Evolutionary conservation across 2,113 vertebrate species (phyloP), one percentile per base, ranked within the genome.

Genomic region (Rhinopithecus roxellana): DNA sequence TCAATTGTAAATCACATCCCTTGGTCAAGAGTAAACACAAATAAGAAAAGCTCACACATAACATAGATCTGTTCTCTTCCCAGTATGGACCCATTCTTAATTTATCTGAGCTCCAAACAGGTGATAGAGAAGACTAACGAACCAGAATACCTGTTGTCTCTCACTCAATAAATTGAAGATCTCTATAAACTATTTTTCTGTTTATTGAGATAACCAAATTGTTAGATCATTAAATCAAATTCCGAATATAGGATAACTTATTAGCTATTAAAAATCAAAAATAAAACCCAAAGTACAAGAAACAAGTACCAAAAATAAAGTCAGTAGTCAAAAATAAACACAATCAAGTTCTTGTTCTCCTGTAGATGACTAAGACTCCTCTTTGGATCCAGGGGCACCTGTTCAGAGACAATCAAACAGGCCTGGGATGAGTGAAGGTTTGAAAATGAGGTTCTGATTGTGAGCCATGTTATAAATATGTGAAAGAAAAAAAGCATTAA

Each of bases 381-480:
- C 0, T 11, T 32, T 18, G 30, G 1, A 12, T 45, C 10, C 13
- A 18, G n/a, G 14, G 8, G 43, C 18, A 77, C 1, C 1, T 45
- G 7, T 4, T 30, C 82, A 4, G 59, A 82, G 59, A 83, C 1
- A 35, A 50, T 7, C 48, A 61, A 86, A 79, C 43, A n/a, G 13
- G 2, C 17, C 35, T 43, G 59, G 27, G 22, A 38, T 35, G 50
- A 87, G 20, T 70, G 45, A 75, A 78, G 52, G 30, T 35, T 38
- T 74, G 14, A 69, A 87, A 93, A 75, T 18, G 40, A 52, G 10
- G 3, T 35, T 35, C 4, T 86, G 43, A n/a, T 32, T 8, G 22
- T 35, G 16, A 40, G 27, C 27, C 22, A 48, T 57, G 18, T 1
- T 22, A 78, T 38, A 3, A 57, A 70, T 77, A 11, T 43, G 17